Percentiles rank a stretch among this genome's conserved stretches.
Evolutionary conservation across 2,113 vertebrate genomes (phyloP).

Genomic region (Patagioenas fasciata): DNA sequence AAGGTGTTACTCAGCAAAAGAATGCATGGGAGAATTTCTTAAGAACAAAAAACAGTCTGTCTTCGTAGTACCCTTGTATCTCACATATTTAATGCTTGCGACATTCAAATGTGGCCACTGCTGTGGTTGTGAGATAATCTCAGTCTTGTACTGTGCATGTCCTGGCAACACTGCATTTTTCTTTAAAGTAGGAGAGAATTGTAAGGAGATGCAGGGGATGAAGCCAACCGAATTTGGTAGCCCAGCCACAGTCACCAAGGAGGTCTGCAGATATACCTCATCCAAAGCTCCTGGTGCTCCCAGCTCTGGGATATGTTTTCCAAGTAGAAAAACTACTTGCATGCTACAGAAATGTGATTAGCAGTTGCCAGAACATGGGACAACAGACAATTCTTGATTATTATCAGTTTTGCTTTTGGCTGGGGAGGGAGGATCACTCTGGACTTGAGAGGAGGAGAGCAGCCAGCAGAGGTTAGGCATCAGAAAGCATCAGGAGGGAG

Average conservation of each 20-base stretch:
- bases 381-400: background rate
- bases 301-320: background rate
- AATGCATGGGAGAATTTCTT: slow-evolving; percentile 21
- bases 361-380: background rate
- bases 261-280: background rate
- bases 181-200: background rate
- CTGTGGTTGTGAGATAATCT: background rate
- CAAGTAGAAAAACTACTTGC: background rate
- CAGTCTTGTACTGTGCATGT: background rate
- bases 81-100: background rate
- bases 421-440: background rate
- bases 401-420: background rate
- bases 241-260: background rate
- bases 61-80: background rate
- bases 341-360: background rate
- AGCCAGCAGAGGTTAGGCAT: background rate
- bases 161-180: background rate
- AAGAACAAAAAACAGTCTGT: background rate
- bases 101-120: background rate
- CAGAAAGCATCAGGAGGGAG: background rate
- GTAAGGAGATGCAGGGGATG: background rate
- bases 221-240: background rate
- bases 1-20: slow-evolving; percentile 47
- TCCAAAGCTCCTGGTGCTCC: background rate
- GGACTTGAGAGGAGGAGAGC: background rate